Evolutionary conservation across 37 sponge, comb jelly and placozoan species (phyloP).

Genomic region (Eunapius fragilis): DNA sequence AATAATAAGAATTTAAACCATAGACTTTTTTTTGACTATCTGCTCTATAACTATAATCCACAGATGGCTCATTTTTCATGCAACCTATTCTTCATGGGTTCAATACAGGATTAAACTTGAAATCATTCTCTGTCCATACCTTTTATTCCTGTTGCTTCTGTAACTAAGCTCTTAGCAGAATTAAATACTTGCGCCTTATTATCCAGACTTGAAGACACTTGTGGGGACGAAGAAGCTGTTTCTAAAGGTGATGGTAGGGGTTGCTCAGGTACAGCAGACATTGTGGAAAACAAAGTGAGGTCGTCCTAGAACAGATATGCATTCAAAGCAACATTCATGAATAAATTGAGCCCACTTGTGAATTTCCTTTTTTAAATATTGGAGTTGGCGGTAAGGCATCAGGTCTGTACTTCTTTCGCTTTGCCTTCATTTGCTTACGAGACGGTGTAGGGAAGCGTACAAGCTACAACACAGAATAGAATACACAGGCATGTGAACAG

Average conservation of each 20-base stretch:
- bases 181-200: not conserved
- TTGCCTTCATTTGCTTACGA: conserved; percentile 44
- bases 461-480: conserved; percentile 26
- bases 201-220: not conserved
- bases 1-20: no score
- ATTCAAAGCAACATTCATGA: not conserved
- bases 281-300: conserved; percentile 17
- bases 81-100: no score
- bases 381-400: conserved; percentile 62
- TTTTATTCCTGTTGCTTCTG: not conserved
- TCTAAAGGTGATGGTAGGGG: not conserved
- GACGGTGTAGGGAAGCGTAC: conserved; percentile 81
- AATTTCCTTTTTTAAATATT: conserved; percentile 68
- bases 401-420: conserved; percentile 57
- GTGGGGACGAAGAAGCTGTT: not conserved
- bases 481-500: not conserved
- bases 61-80: no score
- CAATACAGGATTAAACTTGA: no score
- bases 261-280: not conserved
- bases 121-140: not conserved
- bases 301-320: conserved; percentile 1
- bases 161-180: not conserved
- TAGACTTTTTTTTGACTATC: no score
- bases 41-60: no score
- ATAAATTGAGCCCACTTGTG: conserved; percentile 1